Base-by-base conservation (phyloP, 2,797 vertebrate species). In the Scleropages formosus region DNA sequence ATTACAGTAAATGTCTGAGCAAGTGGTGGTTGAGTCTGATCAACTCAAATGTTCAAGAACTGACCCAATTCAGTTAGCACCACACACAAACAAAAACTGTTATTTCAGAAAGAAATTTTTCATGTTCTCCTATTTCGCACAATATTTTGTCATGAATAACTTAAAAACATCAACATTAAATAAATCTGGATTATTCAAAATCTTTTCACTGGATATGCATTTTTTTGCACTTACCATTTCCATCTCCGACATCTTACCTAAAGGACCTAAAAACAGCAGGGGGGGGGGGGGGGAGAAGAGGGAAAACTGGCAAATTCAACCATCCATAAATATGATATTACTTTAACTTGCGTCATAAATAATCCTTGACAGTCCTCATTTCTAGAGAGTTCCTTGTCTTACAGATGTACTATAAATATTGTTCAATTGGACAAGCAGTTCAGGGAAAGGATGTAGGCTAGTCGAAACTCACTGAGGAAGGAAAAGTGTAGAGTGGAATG, bases 331-430 rank as follows among this genome's bases (percentile, higher is more conserved):
- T 90, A 89, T 89, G 87, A 87, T 89, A 90, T 91, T 90, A 89
- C 90, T 91, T 92, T 89, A 88, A 85, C 86, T 91, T 80, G 84
- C 87, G 84, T 88, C 87, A 89, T 88, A 87, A 89, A 90, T 84
- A 86, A 79, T 84, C 74, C 87, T 86, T 88, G 89, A 90, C 80
- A 82, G 81, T 83, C 81, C 82, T 80, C 87, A 88, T 88, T 88
- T 92, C 89, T 91, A 87, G 89, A 92, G 91, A 91, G 88, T 88
- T 86, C 86, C 84, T 83, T 91, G 88, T 90, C 88, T 91, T 90
- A 87, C 87, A 85, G 88, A 92, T 91, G 90, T 90, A 90, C 90
- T 92, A 91, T 91, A 92, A 93, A 94, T 92, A 92, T 93, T 92
- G 92, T 92, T 90, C 88, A 88, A 91, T 85, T 89, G 90, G 88